Conservation (phyloP, 92 coral and sea anemone genomes). For the Zoanthus sansibaricus region DNA sequence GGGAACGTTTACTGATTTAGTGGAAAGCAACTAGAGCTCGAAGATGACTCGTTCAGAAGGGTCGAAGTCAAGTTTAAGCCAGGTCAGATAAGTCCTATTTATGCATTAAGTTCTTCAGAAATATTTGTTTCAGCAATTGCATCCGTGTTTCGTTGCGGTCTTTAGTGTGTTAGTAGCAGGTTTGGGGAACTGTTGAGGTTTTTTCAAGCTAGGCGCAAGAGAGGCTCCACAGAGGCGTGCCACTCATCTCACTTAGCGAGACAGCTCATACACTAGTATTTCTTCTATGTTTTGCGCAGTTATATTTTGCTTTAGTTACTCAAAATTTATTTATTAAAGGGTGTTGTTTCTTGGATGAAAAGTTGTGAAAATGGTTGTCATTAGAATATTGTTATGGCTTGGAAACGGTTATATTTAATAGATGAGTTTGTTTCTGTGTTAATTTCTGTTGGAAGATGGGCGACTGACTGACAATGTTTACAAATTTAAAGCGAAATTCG, state of each 20-base stretch:
- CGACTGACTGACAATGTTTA: constrained; percentile 16
- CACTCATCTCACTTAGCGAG: constrained; percentile 18
- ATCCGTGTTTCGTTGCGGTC: not conserved
- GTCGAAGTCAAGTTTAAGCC: constrained; percentile 33
- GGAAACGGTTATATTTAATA: constrained; percentile 7
- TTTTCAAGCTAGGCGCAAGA: not conserved
- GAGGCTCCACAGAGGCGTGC: constrained; percentile 29
- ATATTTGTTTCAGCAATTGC: not conserved
- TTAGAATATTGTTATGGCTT: constrained; percentile 27
- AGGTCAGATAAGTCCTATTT: constrained; percentile 29
- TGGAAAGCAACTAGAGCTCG: constrained; percentile 3
- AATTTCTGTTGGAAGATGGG: not conserved
- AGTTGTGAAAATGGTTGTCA: not conserved
- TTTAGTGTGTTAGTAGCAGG: not conserved
- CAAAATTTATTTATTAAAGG: not conserved
- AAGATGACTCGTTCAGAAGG: constrained; percentile 32
- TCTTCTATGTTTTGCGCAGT: constrained; percentile 11
- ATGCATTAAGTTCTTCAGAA: not conserved
- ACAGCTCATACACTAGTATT: not conserved
- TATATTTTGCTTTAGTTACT: constrained; percentile 5
- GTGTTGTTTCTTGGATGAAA: not conserved
- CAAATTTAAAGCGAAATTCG: constrained; percentile 29
- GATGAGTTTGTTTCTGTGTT: constrained; percentile 21
- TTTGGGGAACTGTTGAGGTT: not conserved
- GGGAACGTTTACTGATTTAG: not conserved